Evolutionary conservation across 2,888 invertebrate genomes (phyloP).

Genomic region (Pachycephus smyrnensis): DNA sequence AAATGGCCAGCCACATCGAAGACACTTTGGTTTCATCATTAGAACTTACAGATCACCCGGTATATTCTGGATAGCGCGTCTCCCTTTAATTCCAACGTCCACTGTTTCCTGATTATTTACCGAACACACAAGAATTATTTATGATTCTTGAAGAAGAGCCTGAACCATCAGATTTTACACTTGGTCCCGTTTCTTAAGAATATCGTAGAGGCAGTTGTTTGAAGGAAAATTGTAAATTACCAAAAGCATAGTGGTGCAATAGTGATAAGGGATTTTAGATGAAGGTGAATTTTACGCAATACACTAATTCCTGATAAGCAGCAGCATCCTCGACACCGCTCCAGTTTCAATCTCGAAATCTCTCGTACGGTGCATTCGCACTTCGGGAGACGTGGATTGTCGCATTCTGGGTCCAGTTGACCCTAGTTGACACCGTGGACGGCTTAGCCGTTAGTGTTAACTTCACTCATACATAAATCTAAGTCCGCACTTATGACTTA

Average conservation of each 20-base stretch:
- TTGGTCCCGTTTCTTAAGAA: background rate
- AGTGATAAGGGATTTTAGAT: too few relatives aligned
- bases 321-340: conserved; percentile 17
- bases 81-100: conserved; percentile 13
- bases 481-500: conserved; percentile 61
- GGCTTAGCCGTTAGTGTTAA: conserved; percentile 67
- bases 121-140: background rate
- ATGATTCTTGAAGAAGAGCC: background rate
- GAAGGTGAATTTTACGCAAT: background rate
- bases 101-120: background rate
- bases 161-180: background rate
- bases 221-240: background rate
- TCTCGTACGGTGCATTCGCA: conserved; percentile 50
- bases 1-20: conserved; percentile 36
- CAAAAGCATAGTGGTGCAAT: background rate
- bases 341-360: conserved; percentile 38
- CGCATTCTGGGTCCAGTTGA: conserved; percentile 67
- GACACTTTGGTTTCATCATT: background rate
- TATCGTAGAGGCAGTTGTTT: background rate
- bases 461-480: conserved; percentile 65
- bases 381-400: conserved; percentile 54
- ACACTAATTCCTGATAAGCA: background rate
- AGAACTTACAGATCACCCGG: conserved; percentile 6
- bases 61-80: conserved; percentile 1
- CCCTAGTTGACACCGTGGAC: conserved; percentile 64